These are phyloP conservation scores for Sarcophaga variegata DNA, from an alignment of 2,888 invertebrate species.

Conservation along the genomic window DNA sequence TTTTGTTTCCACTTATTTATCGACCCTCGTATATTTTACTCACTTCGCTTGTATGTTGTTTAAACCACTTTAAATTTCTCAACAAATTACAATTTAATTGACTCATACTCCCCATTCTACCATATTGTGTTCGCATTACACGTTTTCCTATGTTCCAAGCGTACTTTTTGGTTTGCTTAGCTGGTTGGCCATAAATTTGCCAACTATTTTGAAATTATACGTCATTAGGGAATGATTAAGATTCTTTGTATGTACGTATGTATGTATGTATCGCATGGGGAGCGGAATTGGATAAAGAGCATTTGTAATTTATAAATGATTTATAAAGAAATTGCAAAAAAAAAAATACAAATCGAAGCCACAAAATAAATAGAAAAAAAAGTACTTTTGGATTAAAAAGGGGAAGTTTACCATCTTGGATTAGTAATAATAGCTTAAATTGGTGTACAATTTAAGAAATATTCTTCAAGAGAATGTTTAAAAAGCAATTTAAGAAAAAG, in stretches of 20 bases:
- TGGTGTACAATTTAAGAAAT: no score
- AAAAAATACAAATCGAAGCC: not conserved
- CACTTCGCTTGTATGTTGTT: not conserved
- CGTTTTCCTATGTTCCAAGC: no score
- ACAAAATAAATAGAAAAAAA: not conserved
- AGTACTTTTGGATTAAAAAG: not conserved
- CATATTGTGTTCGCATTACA: conserved; percentile 3
- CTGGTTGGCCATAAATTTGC: not conserved
- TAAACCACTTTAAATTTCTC: conserved; percentile 9
- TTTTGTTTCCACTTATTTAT: not conserved
- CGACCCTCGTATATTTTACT: not conserved
- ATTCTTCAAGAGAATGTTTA: no score
- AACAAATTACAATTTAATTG: conserved; percentile 50
- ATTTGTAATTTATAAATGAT: conserved; percentile 7
- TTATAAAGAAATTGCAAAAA: not conserved
- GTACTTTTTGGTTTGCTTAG: not conserved
- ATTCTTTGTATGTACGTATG: not conserved
- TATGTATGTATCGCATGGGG: not conserved
- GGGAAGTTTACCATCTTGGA: no score
- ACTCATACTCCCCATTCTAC: not conserved
- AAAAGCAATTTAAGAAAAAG: no score
- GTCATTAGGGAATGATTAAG: conserved; percentile 21
- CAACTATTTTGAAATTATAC: conserved; percentile 33
- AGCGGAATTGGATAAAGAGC: not conserved
- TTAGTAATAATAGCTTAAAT: no score